Conservation (phyloP, 37 sponge, comb jelly and placozoan genomes). For the Oscarella lobularis region DNA sequence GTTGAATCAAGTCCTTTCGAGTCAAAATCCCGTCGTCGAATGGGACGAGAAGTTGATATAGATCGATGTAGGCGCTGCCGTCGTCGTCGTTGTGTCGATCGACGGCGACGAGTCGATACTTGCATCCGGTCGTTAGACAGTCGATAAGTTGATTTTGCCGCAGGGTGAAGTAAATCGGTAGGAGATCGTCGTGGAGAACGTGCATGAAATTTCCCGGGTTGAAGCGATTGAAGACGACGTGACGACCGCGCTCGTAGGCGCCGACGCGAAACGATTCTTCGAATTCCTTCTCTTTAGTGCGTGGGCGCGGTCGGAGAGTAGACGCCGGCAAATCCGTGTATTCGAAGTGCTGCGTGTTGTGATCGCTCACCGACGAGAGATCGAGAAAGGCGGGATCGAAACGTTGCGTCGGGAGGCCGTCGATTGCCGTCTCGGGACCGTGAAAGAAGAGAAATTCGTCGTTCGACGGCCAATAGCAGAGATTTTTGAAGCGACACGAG, state of each 20-base stretch:
- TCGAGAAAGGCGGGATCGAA: conserved; percentile 8
- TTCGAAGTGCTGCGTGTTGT: conserved; percentile 10
- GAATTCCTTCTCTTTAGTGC: too few relatives aligned
- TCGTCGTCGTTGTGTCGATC: background rate
- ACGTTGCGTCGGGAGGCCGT: background rate
- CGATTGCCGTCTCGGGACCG: background rate
- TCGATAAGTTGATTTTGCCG: background rate
- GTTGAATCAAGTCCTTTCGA: background rate
- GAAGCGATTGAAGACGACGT: conserved; percentile 7
- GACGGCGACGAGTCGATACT: background rate
- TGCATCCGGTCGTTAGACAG: background rate
- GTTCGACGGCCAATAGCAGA: conserved; percentile 1
- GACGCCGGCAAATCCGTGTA: conserved; percentile 1
- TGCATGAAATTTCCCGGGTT: conserved; percentile 13
- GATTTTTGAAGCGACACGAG: conserved; percentile 2
- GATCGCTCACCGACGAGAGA: conserved; percentile 2
- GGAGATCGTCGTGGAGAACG: conserved; percentile 10
- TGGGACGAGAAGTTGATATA: background rate
- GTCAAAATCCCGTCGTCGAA: background rate
- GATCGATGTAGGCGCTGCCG: background rate
- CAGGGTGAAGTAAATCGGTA: conserved; percentile 9
- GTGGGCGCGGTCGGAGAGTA: too few relatives aligned
- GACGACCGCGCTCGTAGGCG: background rate
- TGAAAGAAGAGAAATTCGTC: conserved; percentile 10
- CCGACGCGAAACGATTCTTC: background rate